phyloP scores from a whole-genome alignment of 2,113 vertebrate species.

The Geococcyx californianus region DNA sequence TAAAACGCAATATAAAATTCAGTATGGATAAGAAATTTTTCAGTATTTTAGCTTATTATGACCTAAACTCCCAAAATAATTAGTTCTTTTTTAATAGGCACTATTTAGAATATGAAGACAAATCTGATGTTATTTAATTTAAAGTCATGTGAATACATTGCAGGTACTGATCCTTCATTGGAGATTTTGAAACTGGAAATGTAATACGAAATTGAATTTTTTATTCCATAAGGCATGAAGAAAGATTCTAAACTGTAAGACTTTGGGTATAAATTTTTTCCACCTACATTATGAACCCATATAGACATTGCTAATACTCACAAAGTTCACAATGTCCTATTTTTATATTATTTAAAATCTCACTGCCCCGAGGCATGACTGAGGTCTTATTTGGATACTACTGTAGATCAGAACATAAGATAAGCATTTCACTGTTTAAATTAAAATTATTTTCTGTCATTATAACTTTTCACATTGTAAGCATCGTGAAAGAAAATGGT shows the following conservation, averaged over 20 bases:
- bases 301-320: background rate
- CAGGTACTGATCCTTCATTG: background rate
- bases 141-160: background rate
- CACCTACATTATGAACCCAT: background rate
- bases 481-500: background rate
- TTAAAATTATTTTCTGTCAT: background rate
- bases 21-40: slow-evolving; percentile 22
- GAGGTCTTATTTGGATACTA: background rate
- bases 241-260: background rate
- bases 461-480: background rate
- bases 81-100: background rate
- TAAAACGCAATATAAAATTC: background rate
- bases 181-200: background rate
- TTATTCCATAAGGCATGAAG: background rate
- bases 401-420: background rate
- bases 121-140: background rate
- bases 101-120: background rate
- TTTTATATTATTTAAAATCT: background rate
- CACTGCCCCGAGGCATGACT: background rate
- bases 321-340: background rate
- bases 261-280: background rate
- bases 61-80: slow-evolving; percentile 26
- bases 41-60: background rate
- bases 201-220: background rate
- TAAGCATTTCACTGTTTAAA: background rate